Evolutionary conservation across 2,113 vertebrate species (phyloP).

Genomic region (Epinephelus moara): DNA sequence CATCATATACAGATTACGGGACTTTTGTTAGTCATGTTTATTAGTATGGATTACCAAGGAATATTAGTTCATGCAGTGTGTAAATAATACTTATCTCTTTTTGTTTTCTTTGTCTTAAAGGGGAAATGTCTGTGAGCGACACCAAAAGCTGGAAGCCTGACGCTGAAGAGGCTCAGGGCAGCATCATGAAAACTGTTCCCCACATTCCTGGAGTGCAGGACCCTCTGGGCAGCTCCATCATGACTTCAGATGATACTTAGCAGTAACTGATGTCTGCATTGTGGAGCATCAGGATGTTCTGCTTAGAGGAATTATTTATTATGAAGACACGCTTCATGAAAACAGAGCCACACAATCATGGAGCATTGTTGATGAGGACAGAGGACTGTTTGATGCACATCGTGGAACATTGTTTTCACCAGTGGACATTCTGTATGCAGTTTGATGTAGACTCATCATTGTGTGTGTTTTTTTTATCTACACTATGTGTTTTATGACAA

Average conservation of each 20-base stretch:
- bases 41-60: background rate
- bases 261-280: background rate
- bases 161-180: conserved; percentile 26
- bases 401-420: background rate
- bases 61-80: background rate
- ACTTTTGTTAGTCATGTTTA: background rate
- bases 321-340: conserved; percentile 4
- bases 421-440: conserved; percentile 17
- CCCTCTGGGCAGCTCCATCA: conserved; percentile 79
- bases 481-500: conserved; percentile 23
- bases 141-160: conserved; percentile 35
- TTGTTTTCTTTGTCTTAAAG: conserved; percentile 49
- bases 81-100: background rate
- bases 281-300: background rate
- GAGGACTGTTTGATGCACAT: background rate
- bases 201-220: conserved; percentile 69
- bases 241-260: conserved; percentile 50
- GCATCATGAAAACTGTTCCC: conserved; percentile 48
- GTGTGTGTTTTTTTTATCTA: conserved; percentile 29
- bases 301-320: conserved; percentile 26
- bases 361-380: conserved; percentile 13
- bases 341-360: background rate
- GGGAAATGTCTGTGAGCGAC: conserved; percentile 40
- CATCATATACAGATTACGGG: background rate
- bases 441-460: conserved; percentile 3